Base-by-base conservation (phyloP, 2,888 invertebrate species). In the Creontiades dilutus region DNA sequence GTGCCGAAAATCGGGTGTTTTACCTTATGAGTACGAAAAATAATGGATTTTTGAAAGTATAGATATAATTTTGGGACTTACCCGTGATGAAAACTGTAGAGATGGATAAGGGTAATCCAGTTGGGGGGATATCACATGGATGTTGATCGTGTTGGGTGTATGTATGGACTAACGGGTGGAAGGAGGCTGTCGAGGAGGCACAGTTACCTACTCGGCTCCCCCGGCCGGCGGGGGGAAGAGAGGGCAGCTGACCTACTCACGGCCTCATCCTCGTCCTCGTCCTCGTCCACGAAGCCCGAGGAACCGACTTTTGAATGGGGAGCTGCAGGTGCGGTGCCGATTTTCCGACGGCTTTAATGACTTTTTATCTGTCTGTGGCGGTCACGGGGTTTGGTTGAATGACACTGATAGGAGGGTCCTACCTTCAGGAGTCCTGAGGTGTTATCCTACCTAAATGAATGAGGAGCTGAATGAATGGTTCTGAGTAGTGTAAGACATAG, bases 101-200 rank as follows among this genome's bases (percentile, higher is more conserved):
- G 85, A 85, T 82, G 61, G 85, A 61, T 61, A 61, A 85, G 55
- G 46, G 85, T 85, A 85, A 85, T 85, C 85, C 85, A 28, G 61
- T 61, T 28, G 85, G 85, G 85, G 85, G 82, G 85, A 37, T 85
- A 85, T 57, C 85, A 85, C 85, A 85, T 78, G 88, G 89, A 84
- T 89, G 89, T 89, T 89, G 89, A 89, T 84, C 75, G 89, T 61
- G 75, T 61, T 47, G 84, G 89, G 89, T 84, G 89, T 82, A 84
- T 48, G 89, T 84, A 82, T 68, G 84, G 75, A 89, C 89, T 89
- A 89, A 89, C 89, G 89, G 89, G 75, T n/a, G 48, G 76, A 82
- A 47, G 82, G 47, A 47, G 82, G 47, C 82, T 52, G 82, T 76
- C 46, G 86, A 28, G 13, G 81, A 89, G 90, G 80, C 90, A 90